Base-by-base conservation (phyloP, 2,888 invertebrate species). In the Papilio demoleus region DNA sequence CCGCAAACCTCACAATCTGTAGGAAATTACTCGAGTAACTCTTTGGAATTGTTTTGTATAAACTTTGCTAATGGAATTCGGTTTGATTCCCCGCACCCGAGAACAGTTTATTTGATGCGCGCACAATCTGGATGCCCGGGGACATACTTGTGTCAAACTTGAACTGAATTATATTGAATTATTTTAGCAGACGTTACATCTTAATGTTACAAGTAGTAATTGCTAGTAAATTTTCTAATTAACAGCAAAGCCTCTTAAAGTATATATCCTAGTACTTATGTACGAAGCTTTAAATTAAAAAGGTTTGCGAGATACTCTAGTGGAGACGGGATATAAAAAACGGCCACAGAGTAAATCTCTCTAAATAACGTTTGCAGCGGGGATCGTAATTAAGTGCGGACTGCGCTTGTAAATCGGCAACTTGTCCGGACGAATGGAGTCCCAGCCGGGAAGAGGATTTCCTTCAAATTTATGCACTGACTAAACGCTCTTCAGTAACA, bases 361-460 rank as follows among this genome's bases (percentile, higher is more conserved):
- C 59, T 65, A 64, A 64, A 64, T 68, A 68, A 68, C 64, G 50
- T 64, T 64, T 42, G 50, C 59, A 60, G 60, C 42, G 47, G 19
- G 59, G 38, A 11, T 34, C 68, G 34, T 68, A 68, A 68, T 70
- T 70, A 65, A 65, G 65, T 65, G 65, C 56, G 34, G 38, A 63
- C 67, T 67, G 73, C 70, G 71, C 71, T 71, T 71, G 74, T 72
- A 72, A 75, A 74, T 74, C 72, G 71, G 68, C 71, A 75, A 74
- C 70, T 75, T 72, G 66, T 68, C 62, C 56, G 69, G 70, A 67
- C 65, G 65, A 70, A 72, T 70, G 64, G 70, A 70, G 68, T 34
- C 34, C 59, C 59, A 59, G 56, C 36, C 14, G 69, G 67, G 67
- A 67, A 65, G 67, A 70, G 68, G 67, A 68, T 58, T 58, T 63